A percentile compares a stretch with the other conserved stretches of the same genome.
Evolutionary conservation across 2,113 vertebrate species (phyloP).

Genomic region (Chionis minor): DNA sequence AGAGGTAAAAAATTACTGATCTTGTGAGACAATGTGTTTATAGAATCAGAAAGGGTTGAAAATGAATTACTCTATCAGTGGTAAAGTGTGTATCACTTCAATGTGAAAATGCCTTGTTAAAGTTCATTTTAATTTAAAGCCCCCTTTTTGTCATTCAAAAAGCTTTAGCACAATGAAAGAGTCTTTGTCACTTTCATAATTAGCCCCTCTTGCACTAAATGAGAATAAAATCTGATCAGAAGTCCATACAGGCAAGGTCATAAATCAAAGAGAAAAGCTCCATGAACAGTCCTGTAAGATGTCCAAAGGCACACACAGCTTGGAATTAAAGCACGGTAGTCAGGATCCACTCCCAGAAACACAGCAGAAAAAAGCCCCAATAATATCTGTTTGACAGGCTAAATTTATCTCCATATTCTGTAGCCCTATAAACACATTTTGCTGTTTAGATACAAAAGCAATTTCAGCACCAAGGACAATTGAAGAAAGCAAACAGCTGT

Average conservation of each 20-base stretch:
- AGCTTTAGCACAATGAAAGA: slow-evolving; percentile 67
- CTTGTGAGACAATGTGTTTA: slow-evolving; percentile 81
- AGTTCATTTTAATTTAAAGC: slow-evolving; percentile 82
- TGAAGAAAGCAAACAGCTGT: slow-evolving; percentile 75
- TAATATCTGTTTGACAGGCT: slow-evolving; percentile 68
- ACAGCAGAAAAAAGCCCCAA: slow-evolving; percentile 49
- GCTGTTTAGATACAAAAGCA: slow-evolving; percentile 65
- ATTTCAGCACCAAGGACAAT: slow-evolving; percentile 82
- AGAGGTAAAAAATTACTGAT: slow-evolving; percentile 81
- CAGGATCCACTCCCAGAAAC: slow-evolving; percentile 71
- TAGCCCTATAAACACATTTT: slow-evolving; percentile 63
- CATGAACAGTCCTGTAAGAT: slow-evolving; percentile 44
- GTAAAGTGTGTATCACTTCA: slow-evolving; percentile 68
- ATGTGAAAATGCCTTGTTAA: slow-evolving; percentile 75
- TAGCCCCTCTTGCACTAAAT: slow-evolving; percentile 54
- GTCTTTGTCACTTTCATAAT: slow-evolving; percentile 71
- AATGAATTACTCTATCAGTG: slow-evolving; percentile 81
- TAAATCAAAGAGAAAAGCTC: slow-evolving; percentile 74
- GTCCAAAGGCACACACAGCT: slow-evolving; percentile 63
- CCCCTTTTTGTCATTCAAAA: slow-evolving; percentile 71
- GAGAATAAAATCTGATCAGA: slow-evolving; percentile 76
- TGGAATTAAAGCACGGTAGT: slow-evolving; percentile 38
- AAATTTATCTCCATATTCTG: slow-evolving; percentile 82
- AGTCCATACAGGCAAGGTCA: slow-evolving; percentile 63
- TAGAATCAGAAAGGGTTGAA: slow-evolving; percentile 77